A percentile compares a stretch with the other conserved stretches of the same genome.
Conservation (phyloP, 1,140 invertebrate genomes). For the Penaeus vannamei region DNA sequence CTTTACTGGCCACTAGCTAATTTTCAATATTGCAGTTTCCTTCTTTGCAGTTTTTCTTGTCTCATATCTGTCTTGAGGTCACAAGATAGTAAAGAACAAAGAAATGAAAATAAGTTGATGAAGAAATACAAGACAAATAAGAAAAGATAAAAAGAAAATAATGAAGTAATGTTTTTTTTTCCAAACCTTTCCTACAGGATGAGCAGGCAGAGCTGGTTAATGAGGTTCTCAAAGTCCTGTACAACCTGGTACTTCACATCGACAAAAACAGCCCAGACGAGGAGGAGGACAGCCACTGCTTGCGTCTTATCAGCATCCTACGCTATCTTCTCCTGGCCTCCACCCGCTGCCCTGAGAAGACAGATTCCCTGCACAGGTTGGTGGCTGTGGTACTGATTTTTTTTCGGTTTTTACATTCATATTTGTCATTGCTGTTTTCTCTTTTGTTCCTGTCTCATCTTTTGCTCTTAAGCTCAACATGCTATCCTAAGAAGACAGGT, state of each 20-base stretch:
- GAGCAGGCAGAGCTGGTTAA: conserved; percentile 81
- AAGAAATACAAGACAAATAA: too few relatives aligned
- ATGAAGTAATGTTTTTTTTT: too few relatives aligned
- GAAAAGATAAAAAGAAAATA: not conserved
- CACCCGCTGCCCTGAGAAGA: conserved; percentile 79
- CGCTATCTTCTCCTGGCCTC: conserved; percentile 80
- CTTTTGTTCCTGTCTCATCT: not conserved
- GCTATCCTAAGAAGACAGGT: not conserved
- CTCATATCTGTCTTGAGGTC: not conserved
- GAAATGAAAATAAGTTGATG: too few relatives aligned
- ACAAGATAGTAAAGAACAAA: not conserved
- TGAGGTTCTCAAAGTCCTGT: conserved; percentile 91
- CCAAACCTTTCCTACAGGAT: conserved; percentile 71
- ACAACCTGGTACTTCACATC: conserved; percentile 82
- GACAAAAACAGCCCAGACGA: conserved; percentile 73
- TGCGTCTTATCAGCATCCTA: conserved; percentile 82
- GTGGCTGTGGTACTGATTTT: conserved; percentile 73
- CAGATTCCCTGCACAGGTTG: conserved; percentile 82
- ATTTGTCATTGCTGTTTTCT: not conserved
- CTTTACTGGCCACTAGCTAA: too few relatives aligned
- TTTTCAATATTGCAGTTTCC: too few relatives aligned
- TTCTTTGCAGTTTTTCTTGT: too few relatives aligned
- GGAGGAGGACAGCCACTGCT: conserved; percentile 82
- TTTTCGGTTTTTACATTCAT: conserved; percentile 68
- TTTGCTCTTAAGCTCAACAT: not conserved